Base-by-base conservation (phyloP, 2,888 invertebrate species). In the Caenorhabditis plicata region DNA sequence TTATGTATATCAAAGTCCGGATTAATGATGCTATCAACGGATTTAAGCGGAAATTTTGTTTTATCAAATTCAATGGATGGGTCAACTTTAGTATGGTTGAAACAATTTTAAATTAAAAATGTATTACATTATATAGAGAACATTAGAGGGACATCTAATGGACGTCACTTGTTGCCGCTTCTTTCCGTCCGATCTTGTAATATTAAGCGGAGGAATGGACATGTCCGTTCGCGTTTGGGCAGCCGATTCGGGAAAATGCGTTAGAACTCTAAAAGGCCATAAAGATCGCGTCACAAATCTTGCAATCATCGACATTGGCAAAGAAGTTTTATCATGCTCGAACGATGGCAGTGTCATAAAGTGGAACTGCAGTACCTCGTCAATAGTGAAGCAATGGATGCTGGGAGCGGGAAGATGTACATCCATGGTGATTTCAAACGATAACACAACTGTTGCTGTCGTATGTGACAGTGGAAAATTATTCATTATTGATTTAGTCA, bases 161-260 rank as follows among this genome's bases (percentile, higher is more conserved):
- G 88, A 88, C 61, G 85, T 87, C 4, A 88, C 88, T 81, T 85
- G 85, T 56, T 87, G 87, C 77, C 83, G 84, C 49, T 88, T 88
- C 78, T 89, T 89, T 72, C 89, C 88, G 25, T 88, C 88, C 15
- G 88, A 88, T 1, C 78, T 87, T 48, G 88, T 88, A 2, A 82
- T 87, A 0, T 78, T 89, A 44, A 86, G 87, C 36, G 87, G 87
- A 22, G 88, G 88, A 9, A 87, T 87, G 29, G 89, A 89, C 82
- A 87, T 87, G 73, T 85, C 85, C 33, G 82, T 87, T 33, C 38
- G 50, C 78, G 85, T 89, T 52, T 89, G 88, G 88, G 87, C 87
- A 44, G 87, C 87, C 0, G 87, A 88, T 71, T 85, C 85, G 25
- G 88, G 88, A 20, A 81, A 85, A 41, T 88, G 88, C 81, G 87